phyloP scores from a whole-genome alignment of 2,888 invertebrate species.

The Pachycephus smyrnensis region DNA sequence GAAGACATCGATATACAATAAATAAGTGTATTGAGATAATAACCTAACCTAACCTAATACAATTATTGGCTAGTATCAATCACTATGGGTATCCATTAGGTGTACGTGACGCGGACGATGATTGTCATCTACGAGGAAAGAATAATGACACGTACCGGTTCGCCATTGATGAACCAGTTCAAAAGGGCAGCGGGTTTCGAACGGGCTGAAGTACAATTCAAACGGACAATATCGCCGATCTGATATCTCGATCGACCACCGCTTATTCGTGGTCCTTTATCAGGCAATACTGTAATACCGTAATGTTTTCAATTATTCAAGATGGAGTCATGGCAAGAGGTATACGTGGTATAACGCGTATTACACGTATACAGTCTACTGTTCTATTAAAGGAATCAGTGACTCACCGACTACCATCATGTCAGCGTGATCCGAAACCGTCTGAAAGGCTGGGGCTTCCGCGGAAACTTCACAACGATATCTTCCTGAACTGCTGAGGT shows the following conservation, averaged over 20 bases:
- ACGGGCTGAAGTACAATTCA: slow-evolving; percentile 74
- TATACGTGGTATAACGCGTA: background rate
- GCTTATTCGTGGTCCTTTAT: slow-evolving; percentile 72
- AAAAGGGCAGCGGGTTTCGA: slow-evolving; percentile 73
- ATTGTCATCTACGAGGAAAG: background rate
- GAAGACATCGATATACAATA: background rate
- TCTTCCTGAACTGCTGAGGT: slow-evolving; percentile 74
- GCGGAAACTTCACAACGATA: slow-evolving; percentile 80
- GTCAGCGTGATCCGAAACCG: slow-evolving; percentile 75
- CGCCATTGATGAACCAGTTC: slow-evolving; percentile 74
- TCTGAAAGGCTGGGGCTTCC: slow-evolving; percentile 79
- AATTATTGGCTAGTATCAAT: background rate
- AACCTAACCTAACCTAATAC: background rate
- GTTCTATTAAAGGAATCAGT: background rate
- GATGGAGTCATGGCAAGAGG: background rate
- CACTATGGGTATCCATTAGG: background rate
- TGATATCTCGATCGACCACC: slow-evolving; percentile 73
- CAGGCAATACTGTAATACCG: slow-evolving; percentile 69
- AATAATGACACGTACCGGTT: slow-evolving; percentile 62
- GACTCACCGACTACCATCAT: slow-evolving; percentile 79
- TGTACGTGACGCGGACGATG: background rate
- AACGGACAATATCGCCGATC: slow-evolving; percentile 72
- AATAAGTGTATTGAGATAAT: background rate
- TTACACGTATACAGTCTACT: background rate
- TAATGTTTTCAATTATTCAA: background rate